phyloP scores from a whole-genome alignment of 2,888 invertebrate species.

The Callyntrura guangdongensis region DNA sequence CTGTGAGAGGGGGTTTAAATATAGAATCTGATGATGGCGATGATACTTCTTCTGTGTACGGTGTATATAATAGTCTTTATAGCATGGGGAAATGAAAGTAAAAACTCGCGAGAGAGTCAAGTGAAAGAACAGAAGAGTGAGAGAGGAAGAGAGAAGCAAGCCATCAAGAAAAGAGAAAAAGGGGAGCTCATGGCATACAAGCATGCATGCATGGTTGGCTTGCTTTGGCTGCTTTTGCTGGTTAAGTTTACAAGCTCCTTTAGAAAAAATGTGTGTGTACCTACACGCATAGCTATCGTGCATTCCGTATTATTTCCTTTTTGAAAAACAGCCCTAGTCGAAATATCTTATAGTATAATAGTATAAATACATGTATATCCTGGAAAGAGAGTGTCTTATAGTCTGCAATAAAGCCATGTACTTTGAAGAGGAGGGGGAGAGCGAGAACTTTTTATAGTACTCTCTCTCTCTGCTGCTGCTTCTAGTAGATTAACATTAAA shows the following conservation, averaged over 20 bases:
- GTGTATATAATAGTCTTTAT: not conserved
- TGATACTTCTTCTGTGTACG: not conserved
- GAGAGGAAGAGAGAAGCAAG: constrained; percentile 34
- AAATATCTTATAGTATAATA: not conserved
- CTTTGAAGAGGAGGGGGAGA: not conserved
- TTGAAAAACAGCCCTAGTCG: not conserved
- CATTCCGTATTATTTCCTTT: constrained; percentile 9
- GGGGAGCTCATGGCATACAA: constrained; percentile 54
- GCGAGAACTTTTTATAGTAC: constrained; percentile 43
- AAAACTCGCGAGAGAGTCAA: constrained; percentile 29
- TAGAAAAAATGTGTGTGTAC: constrained; percentile 14
- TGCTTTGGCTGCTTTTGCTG: constrained; percentile 5
- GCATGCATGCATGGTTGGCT: constrained; percentile 29
- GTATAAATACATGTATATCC: not conserved
- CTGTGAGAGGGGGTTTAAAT: not conserved
- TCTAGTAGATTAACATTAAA: constrained; percentile 53
- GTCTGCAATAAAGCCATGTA: not conserved
- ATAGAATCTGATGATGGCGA: not conserved
- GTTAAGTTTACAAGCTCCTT: constrained; percentile 51
- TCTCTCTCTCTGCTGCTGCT: constrained; percentile 21
- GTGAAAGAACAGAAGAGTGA: constrained; percentile 14
- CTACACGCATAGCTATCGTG: not conserved
- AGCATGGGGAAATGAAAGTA: constrained; percentile 47
- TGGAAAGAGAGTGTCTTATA: not conserved
- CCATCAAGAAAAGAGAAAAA: constrained; percentile 47